Conservation (phyloP, 2,113 vertebrate species). For the Bos javanicus region DNA sequence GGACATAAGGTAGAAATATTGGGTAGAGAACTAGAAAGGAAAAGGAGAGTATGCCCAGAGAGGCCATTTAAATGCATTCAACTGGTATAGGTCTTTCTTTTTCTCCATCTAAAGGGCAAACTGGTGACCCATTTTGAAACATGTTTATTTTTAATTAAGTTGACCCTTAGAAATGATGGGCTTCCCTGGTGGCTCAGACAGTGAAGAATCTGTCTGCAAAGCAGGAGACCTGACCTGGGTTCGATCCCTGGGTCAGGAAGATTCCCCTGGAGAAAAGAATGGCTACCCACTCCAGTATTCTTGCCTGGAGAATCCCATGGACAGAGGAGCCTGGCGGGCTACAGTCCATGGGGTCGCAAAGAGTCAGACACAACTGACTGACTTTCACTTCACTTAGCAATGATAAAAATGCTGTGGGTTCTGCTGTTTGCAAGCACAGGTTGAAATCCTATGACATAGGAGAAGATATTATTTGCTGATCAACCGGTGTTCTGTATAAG, state of each 20-base stretch:
- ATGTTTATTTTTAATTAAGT: background rate
- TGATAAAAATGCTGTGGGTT: background rate
- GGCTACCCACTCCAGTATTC: background rate
- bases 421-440: too few species aligned
- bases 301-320: background rate
- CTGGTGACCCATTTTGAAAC: background rate
- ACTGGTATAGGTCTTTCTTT: background rate
- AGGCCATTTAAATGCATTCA: background rate
- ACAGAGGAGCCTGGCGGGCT: background rate
- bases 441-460: background rate
- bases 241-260: background rate
- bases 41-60: background rate
- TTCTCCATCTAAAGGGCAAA: background rate
- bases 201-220: background rate
- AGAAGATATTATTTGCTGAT: rapidly evolving
- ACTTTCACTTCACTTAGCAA: background rate
- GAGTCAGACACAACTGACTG: background rate
- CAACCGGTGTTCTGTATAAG: background rate
- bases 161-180: background rate
- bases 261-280: background rate
- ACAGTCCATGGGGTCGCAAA: background rate
- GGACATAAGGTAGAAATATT: background rate
- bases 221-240: background rate
- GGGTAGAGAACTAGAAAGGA: background rate
- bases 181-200: background rate